Percentiles rank a stretch among this genome's conserved stretches.
Conservation (phyloP, 2,888 invertebrate species). For the Diloba caeruleocephala region DNA sequence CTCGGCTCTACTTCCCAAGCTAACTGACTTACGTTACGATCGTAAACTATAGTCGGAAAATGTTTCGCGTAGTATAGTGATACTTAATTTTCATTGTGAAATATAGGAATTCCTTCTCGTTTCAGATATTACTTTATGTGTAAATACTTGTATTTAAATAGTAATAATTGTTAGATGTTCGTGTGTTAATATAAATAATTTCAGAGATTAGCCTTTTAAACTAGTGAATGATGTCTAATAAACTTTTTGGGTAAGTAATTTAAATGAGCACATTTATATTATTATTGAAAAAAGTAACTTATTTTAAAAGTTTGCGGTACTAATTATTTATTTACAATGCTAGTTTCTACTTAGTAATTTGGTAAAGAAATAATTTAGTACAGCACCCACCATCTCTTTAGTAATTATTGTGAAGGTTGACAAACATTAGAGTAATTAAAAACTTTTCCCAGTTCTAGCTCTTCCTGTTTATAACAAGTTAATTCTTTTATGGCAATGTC, state of each 20-base stretch:
- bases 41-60: slow-evolving; percentile 56
- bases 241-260: slow-evolving; percentile 37
- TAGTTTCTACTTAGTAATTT: no score
- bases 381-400: no score
- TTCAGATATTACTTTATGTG: slow-evolving; percentile 32
- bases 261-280: no score
- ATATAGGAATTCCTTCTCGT: slow-evolving; percentile 18
- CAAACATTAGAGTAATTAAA: no score
- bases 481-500: no score
- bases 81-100: slow-evolving; percentile 32
- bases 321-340: no score
- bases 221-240: slow-evolving; percentile 11
- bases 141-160: slow-evolving; percentile 35
- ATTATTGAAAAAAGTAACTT: no score
- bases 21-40: slow-evolving; percentile 70
- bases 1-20: slow-evolving; percentile 55
- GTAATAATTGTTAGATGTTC: slow-evolving; percentile 41
- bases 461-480: no score
- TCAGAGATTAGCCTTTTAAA: slow-evolving; percentile 10
- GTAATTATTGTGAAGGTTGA: no score
- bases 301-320: no score
- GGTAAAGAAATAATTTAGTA: no score
- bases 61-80: slow-evolving; percentile 34
- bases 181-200: slow-evolving; percentile 30
- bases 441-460: no score